phyloP scores from a whole-genome alignment of 2,888 invertebrate genomes.

The Eupelmus urozonus region DNA sequence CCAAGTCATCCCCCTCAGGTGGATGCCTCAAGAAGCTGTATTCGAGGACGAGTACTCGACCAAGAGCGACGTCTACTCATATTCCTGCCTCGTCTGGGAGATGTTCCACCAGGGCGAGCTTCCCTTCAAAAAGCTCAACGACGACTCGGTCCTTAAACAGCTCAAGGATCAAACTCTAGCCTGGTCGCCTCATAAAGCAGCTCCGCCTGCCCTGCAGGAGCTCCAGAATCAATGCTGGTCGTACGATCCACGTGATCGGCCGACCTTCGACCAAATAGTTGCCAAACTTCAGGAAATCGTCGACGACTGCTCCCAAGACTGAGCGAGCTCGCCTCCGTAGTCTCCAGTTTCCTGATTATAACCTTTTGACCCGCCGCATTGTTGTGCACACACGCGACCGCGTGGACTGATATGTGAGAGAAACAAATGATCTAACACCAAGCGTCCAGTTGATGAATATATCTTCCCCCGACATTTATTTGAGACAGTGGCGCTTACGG shows the following conservation, averaged over 20 bases:
- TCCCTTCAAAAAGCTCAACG: conserved; percentile 87
- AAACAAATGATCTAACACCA: no score
- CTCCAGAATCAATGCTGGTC: conserved; percentile 84
- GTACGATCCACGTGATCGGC: conserved; percentile 83
- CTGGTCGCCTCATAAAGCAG: conserved; percentile 84
- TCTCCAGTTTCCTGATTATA: not conserved
- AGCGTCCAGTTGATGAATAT: no score
- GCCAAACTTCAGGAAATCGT: conserved; percentile 78
- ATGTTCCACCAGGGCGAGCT: conserved; percentile 88
- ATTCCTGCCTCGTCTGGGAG: conserved; percentile 94
- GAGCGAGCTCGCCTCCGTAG: conserved; percentile 12
- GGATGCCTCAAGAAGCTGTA: conserved; percentile 94
- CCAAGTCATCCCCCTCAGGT: conserved; percentile 90
- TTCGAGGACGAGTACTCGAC: conserved; percentile 94
- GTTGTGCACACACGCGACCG: no score
- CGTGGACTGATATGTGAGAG: not conserved
- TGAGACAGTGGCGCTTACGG: no score
- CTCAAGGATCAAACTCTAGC: conserved; percentile 83
- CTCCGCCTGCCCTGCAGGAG: conserved; percentile 82
- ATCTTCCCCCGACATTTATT: no score
- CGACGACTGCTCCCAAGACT: conserved; percentile 51
- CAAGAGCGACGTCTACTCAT: conserved; percentile 95
- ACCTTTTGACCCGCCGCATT: not conserved
- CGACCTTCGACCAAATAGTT: conserved; percentile 82
- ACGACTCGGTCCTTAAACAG: conserved; percentile 85